Evolutionary conservation across 2,797 vertebrate genomes (phyloP).

Genomic region (Aplochiton taeniatus): DNA sequence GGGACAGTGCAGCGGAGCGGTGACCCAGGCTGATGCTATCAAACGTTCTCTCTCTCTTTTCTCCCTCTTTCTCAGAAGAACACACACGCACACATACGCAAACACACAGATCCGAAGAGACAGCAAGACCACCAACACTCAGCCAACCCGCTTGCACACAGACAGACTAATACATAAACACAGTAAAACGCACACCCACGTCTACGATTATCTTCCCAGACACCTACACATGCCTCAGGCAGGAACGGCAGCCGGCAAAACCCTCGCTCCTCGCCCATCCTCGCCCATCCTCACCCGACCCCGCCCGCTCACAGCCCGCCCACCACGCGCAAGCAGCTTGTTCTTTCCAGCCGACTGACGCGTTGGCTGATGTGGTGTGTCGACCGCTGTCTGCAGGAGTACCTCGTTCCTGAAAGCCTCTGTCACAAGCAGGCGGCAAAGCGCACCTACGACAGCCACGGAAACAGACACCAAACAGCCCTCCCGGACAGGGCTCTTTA

Average conservation of each 20-base stretch:
- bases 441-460: too few relatives aligned
- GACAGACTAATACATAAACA: background rate
- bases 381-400: background rate
- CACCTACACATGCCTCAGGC: background rate
- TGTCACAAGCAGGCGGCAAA: too few relatives aligned
- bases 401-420: too few relatives aligned
- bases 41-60: constrained; percentile 1
- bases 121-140: constrained; percentile 21
- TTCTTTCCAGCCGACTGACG: background rate
- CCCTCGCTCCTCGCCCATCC: background rate
- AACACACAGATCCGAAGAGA: background rate
- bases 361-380: too few relatives aligned
- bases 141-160: constrained; percentile 7
- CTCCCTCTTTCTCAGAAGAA: background rate
- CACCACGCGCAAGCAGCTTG: too few relatives aligned
- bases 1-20: constrained; percentile 19
- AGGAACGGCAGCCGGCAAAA: background rate
- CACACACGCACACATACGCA: background rate
- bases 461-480: too few relatives aligned
- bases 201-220: background rate
- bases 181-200: background rate
- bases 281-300: background rate
- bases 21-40: background rate
- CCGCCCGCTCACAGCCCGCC: too few relatives aligned
- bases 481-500: too few relatives aligned